Evolutionary conservation across 2,888 invertebrate species (phyloP), one percentile per base, ranked within the genome.

Genomic region (Chesias legatella): DNA sequence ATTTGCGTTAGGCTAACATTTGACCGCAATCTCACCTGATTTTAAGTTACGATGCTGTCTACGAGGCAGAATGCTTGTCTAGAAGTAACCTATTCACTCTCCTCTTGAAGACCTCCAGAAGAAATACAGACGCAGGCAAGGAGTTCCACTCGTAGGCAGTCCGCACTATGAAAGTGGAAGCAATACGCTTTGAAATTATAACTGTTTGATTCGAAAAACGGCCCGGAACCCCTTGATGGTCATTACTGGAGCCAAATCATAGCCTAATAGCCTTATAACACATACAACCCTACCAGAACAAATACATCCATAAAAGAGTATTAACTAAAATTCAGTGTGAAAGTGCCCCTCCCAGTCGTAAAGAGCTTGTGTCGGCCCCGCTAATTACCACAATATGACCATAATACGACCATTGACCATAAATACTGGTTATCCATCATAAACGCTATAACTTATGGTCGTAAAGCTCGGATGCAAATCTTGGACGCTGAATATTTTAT

Each of bases 391-490:
- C 67, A 68, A 77, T 80, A 51, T 48, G 48, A 45, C 34, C 40
- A 39, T 28, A 32, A 28, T 40, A 39, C 28, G 25, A 30, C 52
- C 43, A 53, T 39, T 44, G 67, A 60, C 66, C 77, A 76, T 81
- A 81, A 82, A 82, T 65, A 67, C 67, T 64, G 73, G 69, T 72
- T 79, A 80, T 82, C 70, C 70, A 79, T 82, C 82, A 81, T 84
- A 84, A 84, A 82, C 60, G 56, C 68, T 72, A 77, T 79, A 79
- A 80, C 78, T 75, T 46, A 61, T 56, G 65, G 64, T 67, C 70
- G 65, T 80, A 82, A 82, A 68, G 21, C 10, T 24, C 32, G 40
- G 45, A 45, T 45, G 45, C 45, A 45, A 45, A 45, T 45, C 45
- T 45, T 36, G 11, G 13, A 10, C 9, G n/a, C 21, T 39, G 29